A percentile compares a stretch with the other conserved stretches of the same genome.
Conservation (phyloP, 2,888 invertebrate species). For the Digitonthophagus gazella region DNA sequence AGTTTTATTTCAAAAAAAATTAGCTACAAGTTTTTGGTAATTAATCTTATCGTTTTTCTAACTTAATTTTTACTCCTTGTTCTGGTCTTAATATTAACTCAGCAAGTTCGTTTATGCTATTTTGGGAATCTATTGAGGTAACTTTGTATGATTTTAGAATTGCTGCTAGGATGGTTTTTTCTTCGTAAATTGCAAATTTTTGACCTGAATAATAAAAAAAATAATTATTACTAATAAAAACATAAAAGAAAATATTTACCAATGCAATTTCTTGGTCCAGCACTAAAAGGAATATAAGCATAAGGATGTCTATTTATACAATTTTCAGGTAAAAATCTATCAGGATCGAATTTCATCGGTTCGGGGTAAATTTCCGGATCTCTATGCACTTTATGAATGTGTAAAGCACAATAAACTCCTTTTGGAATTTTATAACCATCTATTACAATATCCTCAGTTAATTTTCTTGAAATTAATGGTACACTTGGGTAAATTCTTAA, state of each 20-base stretch:
- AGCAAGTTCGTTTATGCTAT: background rate
- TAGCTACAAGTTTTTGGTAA: too few species aligned
- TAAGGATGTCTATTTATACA: constrained; percentile 18
- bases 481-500: constrained; percentile 23
- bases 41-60: constrained; percentile 16
- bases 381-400: constrained; percentile 19
- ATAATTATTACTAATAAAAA: background rate
- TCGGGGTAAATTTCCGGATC: constrained; percentile 17
- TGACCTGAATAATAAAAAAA: constrained; percentile 18
- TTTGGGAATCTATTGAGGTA: constrained; percentile 3
- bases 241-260: constrained; percentile 1
- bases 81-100: constrained; percentile 17
- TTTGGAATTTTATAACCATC: constrained; percentile 30
- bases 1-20: too few species aligned
- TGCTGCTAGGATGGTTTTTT: constrained; percentile 21
- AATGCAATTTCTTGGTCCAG: constrained; percentile 25
- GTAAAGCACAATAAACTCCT: constrained; percentile 13
- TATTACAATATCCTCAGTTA: constrained; percentile 15
- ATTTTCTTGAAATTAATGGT: constrained; percentile 18
- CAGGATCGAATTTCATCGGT: constrained; percentile 20
- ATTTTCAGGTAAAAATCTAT: constrained; percentile 22
- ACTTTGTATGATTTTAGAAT: constrained; percentile 19
- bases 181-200: constrained; percentile 24
- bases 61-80: constrained; percentile 10
- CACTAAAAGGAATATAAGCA: constrained; percentile 23